A percentile compares a stretch with the other conserved stretches of the same genome.
These are phyloP conservation scores for Pseudois nayaur DNA, from an alignment of 2,113 vertebrate genomes.

Conservation along the genomic window DNA sequence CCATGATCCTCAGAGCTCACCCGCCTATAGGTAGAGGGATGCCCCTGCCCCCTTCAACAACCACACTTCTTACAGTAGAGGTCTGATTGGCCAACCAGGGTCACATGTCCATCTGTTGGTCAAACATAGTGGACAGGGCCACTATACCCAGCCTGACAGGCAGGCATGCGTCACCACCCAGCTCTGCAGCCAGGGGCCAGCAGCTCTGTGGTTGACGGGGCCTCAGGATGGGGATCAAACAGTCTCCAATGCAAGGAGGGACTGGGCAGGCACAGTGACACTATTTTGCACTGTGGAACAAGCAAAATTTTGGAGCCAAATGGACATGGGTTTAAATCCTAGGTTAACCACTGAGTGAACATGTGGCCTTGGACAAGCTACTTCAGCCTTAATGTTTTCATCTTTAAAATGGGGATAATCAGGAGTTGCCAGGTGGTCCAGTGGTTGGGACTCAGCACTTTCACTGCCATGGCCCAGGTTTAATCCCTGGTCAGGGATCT, in stretches of 20 bases:
- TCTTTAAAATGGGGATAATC: neutral
- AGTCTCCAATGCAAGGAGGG: neutral
- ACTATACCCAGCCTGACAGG: neutral
- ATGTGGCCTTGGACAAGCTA: neutral
- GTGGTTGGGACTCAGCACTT: neutral
- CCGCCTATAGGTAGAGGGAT: neutral
- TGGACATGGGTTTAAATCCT: neutral
- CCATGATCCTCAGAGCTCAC: neutral
- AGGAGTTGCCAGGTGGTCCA: neutral
- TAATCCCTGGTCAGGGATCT: neutral
- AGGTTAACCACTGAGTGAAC: neutral
- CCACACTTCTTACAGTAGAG: neutral
- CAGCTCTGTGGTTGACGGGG: neutral
- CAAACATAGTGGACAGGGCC: neutral
- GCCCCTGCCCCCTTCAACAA: rapidly evolving
- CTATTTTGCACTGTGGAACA: neutral
- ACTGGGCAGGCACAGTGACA: neutral
- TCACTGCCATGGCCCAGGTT: neutral
- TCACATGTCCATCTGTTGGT: neutral
- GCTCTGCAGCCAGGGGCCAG: neutral
- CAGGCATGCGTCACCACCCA: neutral
- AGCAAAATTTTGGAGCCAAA: neutral
- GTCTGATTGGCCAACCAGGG: neutral
- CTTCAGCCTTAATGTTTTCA: neutral
- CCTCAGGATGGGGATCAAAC: neutral